Base-by-base conservation (phyloP, 1,140 invertebrate genomes). In the Dufourea novaeangliae region DNA sequence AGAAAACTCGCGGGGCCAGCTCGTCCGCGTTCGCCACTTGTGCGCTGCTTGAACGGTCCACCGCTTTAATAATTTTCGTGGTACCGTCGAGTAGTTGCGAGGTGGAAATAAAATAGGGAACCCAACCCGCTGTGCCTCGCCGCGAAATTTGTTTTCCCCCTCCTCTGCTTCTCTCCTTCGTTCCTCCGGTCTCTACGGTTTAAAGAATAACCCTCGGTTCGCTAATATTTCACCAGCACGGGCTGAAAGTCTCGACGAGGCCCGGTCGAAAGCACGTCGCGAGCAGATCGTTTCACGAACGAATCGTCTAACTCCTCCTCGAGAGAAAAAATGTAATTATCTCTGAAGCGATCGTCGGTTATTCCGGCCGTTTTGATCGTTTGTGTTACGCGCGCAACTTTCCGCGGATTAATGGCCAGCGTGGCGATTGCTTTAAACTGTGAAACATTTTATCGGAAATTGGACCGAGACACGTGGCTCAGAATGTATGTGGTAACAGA, bases 31-130 rank as follows among this genome's bases (percentile, higher is more conserved):
- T 14, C 61, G 70, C 69, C 56, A 76, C 68, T 77, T 71, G 68
- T 77, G 39, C 67, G 75, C 61, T 70, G 68, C 75, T 77, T 77
- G 68, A 70, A 77, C 75, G 67, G 75, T 77, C 75, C 68, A 69
- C 63, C 73, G 68, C 66, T 76, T 76, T 76, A 76, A 76, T 76
- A 76, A 76, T 76, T 76, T n/a, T 76, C 73, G 73, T 76, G 66
- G 73, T 76, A 76, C 73, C n/a, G 73, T 76, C 73, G 73, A 76
- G 73, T 76, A 76, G 73, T 76, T 76, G 73, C 64, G 73, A 76
- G 73, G 64, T 69, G 73, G 73, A 76, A 76, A 76, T 76, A 76
- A 76, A 76, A 76, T 76, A 76, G 73, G 73, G 73, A 76, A 76
- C 66, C 63, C 64, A n/a, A 12, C 54, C 41, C 64, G 73, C 44